Percentiles rank a stretch among this genome's conserved stretches.
Conservation (phyloP, 2,797 vertebrate genomes). For the Sebastes minor region DNA sequence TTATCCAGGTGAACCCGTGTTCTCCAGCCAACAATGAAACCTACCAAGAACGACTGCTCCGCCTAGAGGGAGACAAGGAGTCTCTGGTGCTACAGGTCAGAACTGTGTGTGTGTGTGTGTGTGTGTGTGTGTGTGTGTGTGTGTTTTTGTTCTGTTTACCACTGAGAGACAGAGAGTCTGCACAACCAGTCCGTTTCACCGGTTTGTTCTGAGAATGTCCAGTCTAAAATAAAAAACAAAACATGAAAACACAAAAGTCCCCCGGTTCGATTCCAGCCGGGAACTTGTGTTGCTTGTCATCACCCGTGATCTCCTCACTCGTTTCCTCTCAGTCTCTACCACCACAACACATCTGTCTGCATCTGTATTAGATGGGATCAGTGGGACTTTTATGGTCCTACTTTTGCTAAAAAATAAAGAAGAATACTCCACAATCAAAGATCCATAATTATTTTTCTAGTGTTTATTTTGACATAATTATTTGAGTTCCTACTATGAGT, state of each 20-base stretch:
- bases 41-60: conserved; percentile 92
- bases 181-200: background rate
- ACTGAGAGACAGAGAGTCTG: background rate
- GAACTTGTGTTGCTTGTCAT: background rate
- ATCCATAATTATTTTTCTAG: background rate
- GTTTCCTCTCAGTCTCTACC: background rate
- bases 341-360: background rate
- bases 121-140: conserved; percentile 3
- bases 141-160: background rate
- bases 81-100: conserved; percentile 96
- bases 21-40: conserved; percentile 89
- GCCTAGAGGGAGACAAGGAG: conserved; percentile 97
- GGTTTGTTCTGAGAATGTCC: background rate
- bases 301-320: background rate
- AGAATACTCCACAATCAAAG: background rate
- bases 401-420: background rate
- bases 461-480: conserved; percentile 2
- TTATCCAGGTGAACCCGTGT: conserved; percentile 87
- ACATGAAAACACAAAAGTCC: background rate
- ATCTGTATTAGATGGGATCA: background rate
- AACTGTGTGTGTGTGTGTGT: background rate
- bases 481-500: background rate
- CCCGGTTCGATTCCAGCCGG: background rate
- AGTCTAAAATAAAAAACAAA: background rate
- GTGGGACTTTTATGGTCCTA: background rate